Percentiles rank a stretch among this genome's conserved stretches.
These are phyloP conservation scores for Silurus asotus DNA, from an alignment of 2,113 vertebrate species.

Conservation along the genomic window DNA sequence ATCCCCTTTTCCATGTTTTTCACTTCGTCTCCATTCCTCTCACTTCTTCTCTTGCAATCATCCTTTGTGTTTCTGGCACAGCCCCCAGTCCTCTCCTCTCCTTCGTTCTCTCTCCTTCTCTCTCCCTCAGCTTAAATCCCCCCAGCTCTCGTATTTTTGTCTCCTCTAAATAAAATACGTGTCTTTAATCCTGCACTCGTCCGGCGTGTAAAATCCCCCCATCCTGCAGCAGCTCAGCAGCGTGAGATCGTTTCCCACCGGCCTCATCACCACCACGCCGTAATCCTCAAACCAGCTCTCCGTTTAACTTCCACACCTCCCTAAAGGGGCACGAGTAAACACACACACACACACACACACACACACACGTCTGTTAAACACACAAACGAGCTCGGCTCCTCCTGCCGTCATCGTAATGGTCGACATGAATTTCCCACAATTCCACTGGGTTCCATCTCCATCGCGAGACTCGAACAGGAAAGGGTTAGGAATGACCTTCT, in stretches of 20 bases:
- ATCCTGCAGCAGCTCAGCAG: not conserved
- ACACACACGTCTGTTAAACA: not conserved
- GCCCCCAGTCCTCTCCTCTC: not conserved
- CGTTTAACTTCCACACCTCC: slow-evolving; percentile 10
- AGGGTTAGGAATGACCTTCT: not conserved
- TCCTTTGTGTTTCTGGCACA: not conserved
- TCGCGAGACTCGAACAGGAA: no score
- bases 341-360: not conserved
- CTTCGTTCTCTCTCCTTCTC: not conserved
- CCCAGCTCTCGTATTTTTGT: slow-evolving; percentile 8
- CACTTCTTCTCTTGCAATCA: not conserved
- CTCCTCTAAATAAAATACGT: slow-evolving; percentile 13
- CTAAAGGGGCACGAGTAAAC: not conserved
- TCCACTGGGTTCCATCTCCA: no score
- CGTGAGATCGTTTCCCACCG: not conserved
- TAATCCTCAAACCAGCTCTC: not conserved
- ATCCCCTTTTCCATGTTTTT: not conserved
- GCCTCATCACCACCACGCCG: not conserved
- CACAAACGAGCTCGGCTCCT: not conserved
- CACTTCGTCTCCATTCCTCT: not conserved
- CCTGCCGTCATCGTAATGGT: not conserved
- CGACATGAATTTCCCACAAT: not conserved
- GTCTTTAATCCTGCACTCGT: slow-evolving; percentile 12
- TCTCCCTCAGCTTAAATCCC: not conserved
- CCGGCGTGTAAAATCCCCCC: slow-evolving; percentile 15